These are phyloP conservation scores for Leptothorax acervorum DNA, from an alignment of 2,888 invertebrate genomes.

Conservation along the genomic window DNA sequence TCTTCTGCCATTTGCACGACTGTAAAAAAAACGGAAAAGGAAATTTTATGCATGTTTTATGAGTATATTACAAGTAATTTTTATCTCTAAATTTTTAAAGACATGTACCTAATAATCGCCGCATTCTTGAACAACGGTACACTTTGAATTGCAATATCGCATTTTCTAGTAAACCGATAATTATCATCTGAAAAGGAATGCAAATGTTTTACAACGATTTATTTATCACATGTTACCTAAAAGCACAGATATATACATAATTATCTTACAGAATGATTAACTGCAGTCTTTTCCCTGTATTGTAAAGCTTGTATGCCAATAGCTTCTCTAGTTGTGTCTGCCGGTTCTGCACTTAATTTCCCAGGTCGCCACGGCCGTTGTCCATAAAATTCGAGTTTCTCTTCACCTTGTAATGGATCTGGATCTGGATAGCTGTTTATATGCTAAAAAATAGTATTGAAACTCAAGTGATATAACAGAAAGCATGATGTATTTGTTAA, in stretches of 20 bases:
- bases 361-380: slow-evolving; percentile 96
- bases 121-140: slow-evolving; percentile 97
- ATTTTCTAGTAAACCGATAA: slow-evolving; percentile 94
- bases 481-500: background rate
- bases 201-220: slow-evolving; percentile 15
- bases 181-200: slow-evolving; percentile 87
- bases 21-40: slow-evolving; percentile 68
- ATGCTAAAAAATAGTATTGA: slow-evolving; percentile 80
- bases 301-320: slow-evolving; percentile 93
- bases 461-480: background rate
- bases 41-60: slow-evolving; percentile 13
- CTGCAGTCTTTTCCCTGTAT: slow-evolving; percentile 90
- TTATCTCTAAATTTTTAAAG: slow-evolving; percentile 24
- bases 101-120: slow-evolving; percentile 90
- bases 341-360: slow-evolving; percentile 91
- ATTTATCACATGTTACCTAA: background rate
- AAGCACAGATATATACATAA: background rate
- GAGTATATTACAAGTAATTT: slow-evolving; percentile 22
- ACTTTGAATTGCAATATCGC: slow-evolving; percentile 98
- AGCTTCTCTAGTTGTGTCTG: slow-evolving; percentile 93
- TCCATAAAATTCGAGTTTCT: slow-evolving; percentile 94
- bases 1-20: slow-evolving; percentile 98
- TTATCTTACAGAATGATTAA: slow-evolving; percentile 91
- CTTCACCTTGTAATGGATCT: slow-evolving; percentile 88
- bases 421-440: slow-evolving; percentile 87